Evolutionary conservation across 2,113 vertebrate species (phyloP).

Genomic region (Dicrurus megarhynchus): DNA sequence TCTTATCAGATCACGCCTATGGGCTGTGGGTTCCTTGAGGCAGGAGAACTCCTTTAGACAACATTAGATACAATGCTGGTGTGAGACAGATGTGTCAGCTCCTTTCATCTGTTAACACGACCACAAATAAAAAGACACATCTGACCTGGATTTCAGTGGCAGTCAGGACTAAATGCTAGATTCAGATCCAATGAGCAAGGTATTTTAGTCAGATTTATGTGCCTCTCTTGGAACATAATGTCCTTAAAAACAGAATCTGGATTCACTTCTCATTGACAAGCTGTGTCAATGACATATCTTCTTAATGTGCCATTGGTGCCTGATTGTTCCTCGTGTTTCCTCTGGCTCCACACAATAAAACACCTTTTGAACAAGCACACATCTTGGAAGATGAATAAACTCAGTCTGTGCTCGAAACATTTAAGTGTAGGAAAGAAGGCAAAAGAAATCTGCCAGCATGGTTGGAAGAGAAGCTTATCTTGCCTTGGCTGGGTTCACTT

Average conservation of each 20-base stretch:
- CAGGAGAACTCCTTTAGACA: neutral
- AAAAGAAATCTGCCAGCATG: neutral
- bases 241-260: conserved; percentile 25
- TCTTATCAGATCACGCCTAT: neutral
- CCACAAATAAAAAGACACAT: neutral
- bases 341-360: conserved; percentile 10
- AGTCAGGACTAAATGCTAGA: neutral
- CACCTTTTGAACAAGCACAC: conserved; percentile 9
- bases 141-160: conserved; percentile 12
- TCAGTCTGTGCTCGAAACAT: neutral
- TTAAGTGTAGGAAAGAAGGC: neutral
- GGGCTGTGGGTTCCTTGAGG: neutral
- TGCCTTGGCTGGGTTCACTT: conserved; percentile 3
- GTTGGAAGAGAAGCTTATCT: conserved; percentile 9
- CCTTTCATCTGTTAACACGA: neutral
- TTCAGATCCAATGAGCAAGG: neutral
- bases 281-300: conserved; percentile 1
- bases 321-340: conserved; percentile 7
- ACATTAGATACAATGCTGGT: neutral
- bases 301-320: neutral
- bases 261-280: conserved; percentile 4
- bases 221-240: neutral
- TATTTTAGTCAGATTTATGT: conserved; percentile 1
- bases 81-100: neutral
- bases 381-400: neutral